Evolutionary conservation across 1,140 invertebrate species (phyloP), one percentile per base, ranked within the genome.

Genomic region (Antheraea pernyi): DNA sequence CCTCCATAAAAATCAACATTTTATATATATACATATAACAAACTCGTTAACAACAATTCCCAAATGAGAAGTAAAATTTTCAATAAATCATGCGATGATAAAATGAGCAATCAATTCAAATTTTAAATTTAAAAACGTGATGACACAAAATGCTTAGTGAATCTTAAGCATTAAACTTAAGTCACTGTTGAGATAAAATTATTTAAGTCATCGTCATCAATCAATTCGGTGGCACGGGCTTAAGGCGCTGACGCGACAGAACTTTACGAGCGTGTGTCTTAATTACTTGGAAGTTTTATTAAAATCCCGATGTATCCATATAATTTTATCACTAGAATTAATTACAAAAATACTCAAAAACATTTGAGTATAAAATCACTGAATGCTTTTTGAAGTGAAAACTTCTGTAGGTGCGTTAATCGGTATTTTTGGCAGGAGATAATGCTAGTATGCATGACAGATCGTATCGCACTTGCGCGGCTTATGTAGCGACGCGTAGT

Each of bases 191-290:
- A 76, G 79, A 83, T 79, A 83, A 84, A 84, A 79, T 79, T 76
- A 78, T 75, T 69, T 77, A 82, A 81, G 78, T 80, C 76, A 81
- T 64, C 71, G 73, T 75, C 78, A 84, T 84, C 80, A 77, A 84
- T 84, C 82, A 84, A 77, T 59, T 70, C 70, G 19, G 67, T 39
- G 58, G 37, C 36, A 53, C 8, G 62, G 62, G 53, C 53, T 58
- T n/a, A 61, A 65, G 63, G 68, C 62, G 72, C 65, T 74, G 75
- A 72, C 69, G 72, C 30, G 68, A 78, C 71, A 78, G 71, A 59
- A 62, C 46, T 53, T 53, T 53, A 53, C 46, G 46, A 53, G 46
- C 46, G 11, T 53, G 46, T 53, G 9, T 53, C 46, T 53, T 53
- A 53, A 53, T 16, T 53, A 53, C 46, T 53, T 53, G 9, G 16